A percentile compares a stretch with the other conserved stretches of the same genome.
Conservation (phyloP, 2,797 vertebrate genomes). For the Spinus pinus region DNA sequence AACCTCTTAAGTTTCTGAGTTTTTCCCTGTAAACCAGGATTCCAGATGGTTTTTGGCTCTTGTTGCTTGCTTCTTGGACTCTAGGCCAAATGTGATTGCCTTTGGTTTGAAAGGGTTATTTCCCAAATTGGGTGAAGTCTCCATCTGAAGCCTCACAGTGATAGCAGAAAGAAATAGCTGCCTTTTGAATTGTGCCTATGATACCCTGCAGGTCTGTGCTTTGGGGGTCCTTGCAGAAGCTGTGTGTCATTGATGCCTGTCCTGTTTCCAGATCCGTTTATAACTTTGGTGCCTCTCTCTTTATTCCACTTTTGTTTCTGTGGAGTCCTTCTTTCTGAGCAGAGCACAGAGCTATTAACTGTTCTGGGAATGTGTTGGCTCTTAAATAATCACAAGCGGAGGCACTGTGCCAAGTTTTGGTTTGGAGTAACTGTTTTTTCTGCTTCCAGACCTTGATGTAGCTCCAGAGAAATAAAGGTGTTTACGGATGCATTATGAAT, state of each 20-base stretch:
- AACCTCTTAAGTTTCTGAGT: neutral
- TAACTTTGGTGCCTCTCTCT: neutral
- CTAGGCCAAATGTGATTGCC: neutral
- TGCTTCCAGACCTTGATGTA: slow-evolving; percentile 64
- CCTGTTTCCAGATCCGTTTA: rapidly evolving
- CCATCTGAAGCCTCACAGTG: neutral
- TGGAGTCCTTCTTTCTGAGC: neutral
- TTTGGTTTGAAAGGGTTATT: neutral
- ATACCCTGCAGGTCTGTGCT: neutral
- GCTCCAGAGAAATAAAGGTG: slow-evolving; percentile 39
- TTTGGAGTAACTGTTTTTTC: slow-evolving; percentile 50
- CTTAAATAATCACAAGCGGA: neutral
- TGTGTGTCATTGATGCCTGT: neutral
- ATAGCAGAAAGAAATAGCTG: neutral
- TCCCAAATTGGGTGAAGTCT: neutral
- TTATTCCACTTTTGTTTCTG: neutral
- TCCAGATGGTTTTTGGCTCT: neutral
- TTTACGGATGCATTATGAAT: slow-evolving; percentile 40
- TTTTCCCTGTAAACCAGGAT: neutral
- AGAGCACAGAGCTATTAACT: neutral
- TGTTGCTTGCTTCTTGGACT: neutral
- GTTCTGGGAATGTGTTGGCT: slow-evolving; percentile 39
- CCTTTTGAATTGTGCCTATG: neutral
- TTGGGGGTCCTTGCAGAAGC: neutral
- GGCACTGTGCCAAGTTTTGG: slow-evolving; percentile 24